Evolutionary conservation across 2,888 invertebrate species (phyloP).

Genomic region (Campaea margaritaria): DNA sequence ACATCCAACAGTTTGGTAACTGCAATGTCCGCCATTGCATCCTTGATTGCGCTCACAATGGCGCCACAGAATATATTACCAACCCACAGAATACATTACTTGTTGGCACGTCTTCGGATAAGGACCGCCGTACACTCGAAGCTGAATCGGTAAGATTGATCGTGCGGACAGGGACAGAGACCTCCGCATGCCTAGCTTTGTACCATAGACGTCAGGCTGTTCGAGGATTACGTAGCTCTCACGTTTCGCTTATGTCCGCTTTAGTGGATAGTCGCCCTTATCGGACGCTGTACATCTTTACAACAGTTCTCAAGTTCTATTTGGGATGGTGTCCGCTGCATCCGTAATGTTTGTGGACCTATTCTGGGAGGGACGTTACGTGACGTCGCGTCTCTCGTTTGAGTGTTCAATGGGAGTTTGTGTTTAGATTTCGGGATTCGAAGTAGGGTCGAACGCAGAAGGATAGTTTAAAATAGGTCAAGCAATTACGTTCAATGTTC

Average conservation of each 20-base stretch:
- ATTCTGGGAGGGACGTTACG: slow-evolving; percentile 37
- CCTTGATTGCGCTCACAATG: slow-evolving; percentile 49
- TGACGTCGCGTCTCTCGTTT: not conserved
- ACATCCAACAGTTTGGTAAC: slow-evolving; percentile 33
- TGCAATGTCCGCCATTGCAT: slow-evolving; percentile 35
- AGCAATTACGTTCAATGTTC: too few species aligned
- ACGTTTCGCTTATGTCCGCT: slow-evolving; percentile 28
- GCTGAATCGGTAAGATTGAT: slow-evolving; percentile 28
- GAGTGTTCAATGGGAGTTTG: not conserved
- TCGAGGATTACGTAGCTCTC: slow-evolving; percentile 21
- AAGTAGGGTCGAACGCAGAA: not conserved
- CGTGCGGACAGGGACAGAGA: slow-evolving; percentile 12
- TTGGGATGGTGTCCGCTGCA: slow-evolving; percentile 47
- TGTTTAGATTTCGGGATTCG: not conserved
- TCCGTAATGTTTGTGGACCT: slow-evolving; percentile 40
- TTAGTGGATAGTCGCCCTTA: slow-evolving; percentile 33
- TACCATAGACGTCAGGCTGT: slow-evolving; percentile 15
- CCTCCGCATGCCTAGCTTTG: not conserved
- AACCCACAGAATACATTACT: slow-evolving; percentile 40
- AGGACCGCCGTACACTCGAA: slow-evolving; percentile 21
- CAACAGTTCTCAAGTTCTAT: slow-evolving; percentile 48
- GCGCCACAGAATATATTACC: slow-evolving; percentile 39
- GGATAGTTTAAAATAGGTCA: not conserved
- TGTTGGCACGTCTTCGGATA: slow-evolving; percentile 38
- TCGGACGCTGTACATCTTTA: slow-evolving; percentile 46